Evolutionary conservation across 2,888 invertebrate species (phyloP).

Genomic region (Syrista parreyssii): DNA sequence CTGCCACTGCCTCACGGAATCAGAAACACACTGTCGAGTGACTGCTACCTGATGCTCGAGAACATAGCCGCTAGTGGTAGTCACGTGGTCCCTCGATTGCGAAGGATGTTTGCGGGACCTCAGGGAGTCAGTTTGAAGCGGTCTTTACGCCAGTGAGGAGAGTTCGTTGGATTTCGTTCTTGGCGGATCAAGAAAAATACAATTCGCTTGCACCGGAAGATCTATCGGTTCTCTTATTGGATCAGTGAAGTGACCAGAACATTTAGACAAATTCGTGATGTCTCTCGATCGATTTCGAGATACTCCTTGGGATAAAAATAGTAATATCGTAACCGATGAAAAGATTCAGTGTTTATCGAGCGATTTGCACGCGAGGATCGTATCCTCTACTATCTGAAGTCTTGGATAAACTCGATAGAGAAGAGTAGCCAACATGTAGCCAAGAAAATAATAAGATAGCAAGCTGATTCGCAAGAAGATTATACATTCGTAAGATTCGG

Average conservation of each 20-base stretch:
- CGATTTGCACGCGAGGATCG: slow-evolving; percentile 4
- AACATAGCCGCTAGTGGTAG: slow-evolving; percentile 37
- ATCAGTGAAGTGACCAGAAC: too few relatives aligned
- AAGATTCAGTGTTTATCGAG: neutral
- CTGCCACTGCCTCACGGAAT: slow-evolving; percentile 25
- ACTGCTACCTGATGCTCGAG: slow-evolving; percentile 49
- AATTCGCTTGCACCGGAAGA: too few relatives aligned
- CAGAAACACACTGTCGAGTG: slow-evolving; percentile 33
- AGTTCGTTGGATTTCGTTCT: too few relatives aligned
- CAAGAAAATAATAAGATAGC: neutral
- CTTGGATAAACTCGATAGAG: neutral
- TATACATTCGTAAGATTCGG: too few relatives aligned
- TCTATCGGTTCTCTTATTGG: too few relatives aligned
- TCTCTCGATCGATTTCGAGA: too few relatives aligned
- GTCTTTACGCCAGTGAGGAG: slow-evolving; percentile 43
- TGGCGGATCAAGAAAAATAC: too few relatives aligned
- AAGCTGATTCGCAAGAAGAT: too few relatives aligned
- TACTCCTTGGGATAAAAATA: too few relatives aligned
- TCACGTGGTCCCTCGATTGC: slow-evolving; percentile 59
- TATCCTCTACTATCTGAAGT: slow-evolving; percentile 1
- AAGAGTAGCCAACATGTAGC: neutral
- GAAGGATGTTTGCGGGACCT: slow-evolving; percentile 60
- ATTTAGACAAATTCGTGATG: too few relatives aligned
- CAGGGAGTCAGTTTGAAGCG: slow-evolving; percentile 54
- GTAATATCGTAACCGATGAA: too few relatives aligned